These are phyloP conservation scores for Colletes collaris DNA, from an alignment of 2,888 invertebrate genomes.

Conservation along the genomic window DNA sequence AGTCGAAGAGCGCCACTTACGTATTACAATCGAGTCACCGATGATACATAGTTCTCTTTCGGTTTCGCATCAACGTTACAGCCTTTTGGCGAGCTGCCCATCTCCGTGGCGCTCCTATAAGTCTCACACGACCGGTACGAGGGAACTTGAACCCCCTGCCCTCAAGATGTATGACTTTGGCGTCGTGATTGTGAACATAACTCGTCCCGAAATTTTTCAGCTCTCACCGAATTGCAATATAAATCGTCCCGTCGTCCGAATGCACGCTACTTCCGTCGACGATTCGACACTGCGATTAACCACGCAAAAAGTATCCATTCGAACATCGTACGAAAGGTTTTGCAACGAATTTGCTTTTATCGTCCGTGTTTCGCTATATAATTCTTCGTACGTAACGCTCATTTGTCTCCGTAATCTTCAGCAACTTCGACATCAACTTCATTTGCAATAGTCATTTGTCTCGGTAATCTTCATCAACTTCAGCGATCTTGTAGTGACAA, in stretches of 20 bases:
- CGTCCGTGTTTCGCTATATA: too few species aligned
- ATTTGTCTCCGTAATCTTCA: too few species aligned
- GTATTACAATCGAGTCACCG: conserved; percentile 62
- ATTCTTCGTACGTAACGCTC: too few species aligned
- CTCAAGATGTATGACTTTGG: conserved; percentile 42
- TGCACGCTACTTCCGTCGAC: conserved; percentile 13
- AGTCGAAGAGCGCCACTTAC: conserved; percentile 34
- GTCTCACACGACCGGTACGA: conserved; percentile 18
- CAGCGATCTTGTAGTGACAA: too few species aligned
- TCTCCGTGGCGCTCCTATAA: conserved; percentile 43
- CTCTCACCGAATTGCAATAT: conserved; percentile 35
- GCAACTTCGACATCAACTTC: too few species aligned
- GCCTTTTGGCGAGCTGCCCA: conserved; percentile 63
- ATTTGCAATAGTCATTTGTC: too few species aligned
- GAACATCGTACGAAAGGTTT: too few species aligned
- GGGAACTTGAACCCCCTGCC: background rate
- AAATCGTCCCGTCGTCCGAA: conserved; percentile 34
- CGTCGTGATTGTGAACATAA: conserved; percentile 42
- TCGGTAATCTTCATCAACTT: too few species aligned
- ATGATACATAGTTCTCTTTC: conserved; percentile 61
- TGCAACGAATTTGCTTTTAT: too few species aligned
- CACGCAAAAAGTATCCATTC: too few species aligned
- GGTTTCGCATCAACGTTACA: conserved; percentile 48
- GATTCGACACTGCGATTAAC: background rate
- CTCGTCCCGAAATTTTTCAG: conserved; percentile 41